Evolutionary conservation across 2,797 vertebrate genomes (phyloP), one percentile per base, ranked within the genome.

Genomic region (Lithobates sylvaticus): DNA sequence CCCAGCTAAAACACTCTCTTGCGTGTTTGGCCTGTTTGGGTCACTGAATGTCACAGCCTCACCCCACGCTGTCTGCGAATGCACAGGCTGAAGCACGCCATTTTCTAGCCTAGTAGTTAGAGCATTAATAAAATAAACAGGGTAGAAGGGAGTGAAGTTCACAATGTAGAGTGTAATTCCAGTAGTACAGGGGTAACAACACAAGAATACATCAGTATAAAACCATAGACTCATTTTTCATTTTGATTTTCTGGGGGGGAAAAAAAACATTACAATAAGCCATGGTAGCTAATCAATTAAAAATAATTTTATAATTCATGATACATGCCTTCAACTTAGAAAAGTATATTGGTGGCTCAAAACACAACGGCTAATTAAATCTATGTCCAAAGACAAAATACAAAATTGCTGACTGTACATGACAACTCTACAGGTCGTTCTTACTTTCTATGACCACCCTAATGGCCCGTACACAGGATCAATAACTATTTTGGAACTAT

Each of bases 31-130:
- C 58, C 72, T 86, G 78, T 77, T 36, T 69, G 78, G 84, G 78
- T 86, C 84, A 86, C 61, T 86, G 78, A 72, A 86, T 86, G 84
- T 86, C 47, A 86, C 78, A 76, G 74, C 73, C 82, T 81, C 78
- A 81, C 84, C 84, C 78, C 78, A 86, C 42, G 42, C 78, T 86
- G 78, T 76, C 84, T 81, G 54, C 75, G 78, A 64, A 81, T 74
- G 78, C 78, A 86, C 61, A 76, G 26, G 44, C 69, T 72, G 23
- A 39, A 81, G 84, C 84, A 81, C 58, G 71, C 72, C 44, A 81
- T 76, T 86, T 81, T 76, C 78, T 69, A n/a, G 54, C 61, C 84
- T 32, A 18, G 44, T 27, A 27, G 44, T 69, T 64, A 76, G 26
- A 39, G 64, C 69, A 73, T 34, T 21, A 44, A 54, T 18, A 39